Evolutionary conservation across 2,113 vertebrate species (phyloP).

Genomic region (Stictonetta naevosa): DNA sequence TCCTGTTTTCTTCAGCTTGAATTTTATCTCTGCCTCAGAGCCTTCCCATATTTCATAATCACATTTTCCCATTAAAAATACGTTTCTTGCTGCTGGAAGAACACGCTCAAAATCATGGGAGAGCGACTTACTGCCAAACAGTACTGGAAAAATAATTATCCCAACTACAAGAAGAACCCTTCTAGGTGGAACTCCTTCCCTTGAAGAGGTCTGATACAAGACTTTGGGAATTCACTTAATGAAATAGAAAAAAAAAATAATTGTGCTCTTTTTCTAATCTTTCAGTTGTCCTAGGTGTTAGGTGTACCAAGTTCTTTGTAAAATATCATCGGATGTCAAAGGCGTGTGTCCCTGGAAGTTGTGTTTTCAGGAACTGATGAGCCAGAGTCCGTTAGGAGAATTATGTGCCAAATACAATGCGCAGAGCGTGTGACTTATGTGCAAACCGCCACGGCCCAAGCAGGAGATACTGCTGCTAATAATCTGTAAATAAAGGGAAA

Average conservation of each 20-base stretch:
- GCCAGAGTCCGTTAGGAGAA: background rate
- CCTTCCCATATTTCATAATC: conserved; percentile 34
- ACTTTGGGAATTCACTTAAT: background rate
- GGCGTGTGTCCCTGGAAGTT: background rate
- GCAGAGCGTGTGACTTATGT: background rate
- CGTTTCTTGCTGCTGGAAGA: conserved; percentile 15
- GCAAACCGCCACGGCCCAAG: background rate
- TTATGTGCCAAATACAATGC: background rate
- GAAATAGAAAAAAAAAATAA: background rate
- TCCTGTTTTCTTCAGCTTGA: conserved; percentile 44
- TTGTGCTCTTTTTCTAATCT: background rate
- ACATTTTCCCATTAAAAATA: conserved; percentile 26
- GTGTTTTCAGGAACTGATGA: background rate
- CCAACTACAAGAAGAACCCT: background rate
- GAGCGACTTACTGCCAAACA: background rate
- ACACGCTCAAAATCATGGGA: conserved; percentile 31
- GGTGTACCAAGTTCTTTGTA: fast-evolving
- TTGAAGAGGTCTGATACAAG: background rate
- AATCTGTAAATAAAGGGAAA: conserved; percentile 67
- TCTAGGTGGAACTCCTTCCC: background rate
- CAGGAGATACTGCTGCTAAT: conserved; percentile 37
- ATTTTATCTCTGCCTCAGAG: conserved; percentile 47
- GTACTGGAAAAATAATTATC: conserved; percentile 33
- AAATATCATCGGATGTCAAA: background rate
- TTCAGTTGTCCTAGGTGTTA: background rate